Conservation (phyloP, 2,797 vertebrate species). For the Sebastes oblongus region DNA sequence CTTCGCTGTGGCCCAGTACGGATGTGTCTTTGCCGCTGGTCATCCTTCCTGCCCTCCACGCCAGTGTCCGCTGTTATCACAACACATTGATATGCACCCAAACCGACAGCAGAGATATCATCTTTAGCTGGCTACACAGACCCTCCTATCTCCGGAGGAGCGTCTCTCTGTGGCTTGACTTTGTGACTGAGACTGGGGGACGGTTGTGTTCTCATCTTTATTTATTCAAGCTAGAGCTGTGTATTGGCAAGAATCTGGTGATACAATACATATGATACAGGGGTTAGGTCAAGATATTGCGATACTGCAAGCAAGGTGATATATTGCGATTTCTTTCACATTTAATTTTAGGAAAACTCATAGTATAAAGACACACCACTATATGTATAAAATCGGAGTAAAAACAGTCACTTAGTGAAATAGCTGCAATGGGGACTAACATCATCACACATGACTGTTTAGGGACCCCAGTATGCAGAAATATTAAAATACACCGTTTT, state of each 20-base stretch:
- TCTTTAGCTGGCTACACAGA: conserved; percentile 17
- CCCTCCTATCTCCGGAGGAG: neutral
- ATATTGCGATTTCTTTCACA: too few species aligned
- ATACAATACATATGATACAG: too few species aligned
- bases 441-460: too few species aligned
- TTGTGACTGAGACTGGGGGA: neutral
- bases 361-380: too few species aligned
- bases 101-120: conserved; percentile 32
- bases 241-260: neutral
- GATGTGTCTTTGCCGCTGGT: conserved; percentile 67
- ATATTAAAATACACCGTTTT: too few species aligned
- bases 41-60: conserved; percentile 26
- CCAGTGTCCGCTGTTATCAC: conserved; percentile 42
- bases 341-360: too few species aligned
- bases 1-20: conserved; percentile 48
- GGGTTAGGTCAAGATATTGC: too few species aligned
- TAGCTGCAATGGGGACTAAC: too few species aligned
- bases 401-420: too few species aligned
- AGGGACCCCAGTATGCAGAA: too few species aligned
- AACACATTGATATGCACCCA: conserved; percentile 15
- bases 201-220: neutral
- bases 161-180: neutral
- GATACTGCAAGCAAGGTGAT: too few species aligned
- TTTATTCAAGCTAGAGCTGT: neutral
- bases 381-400: too few species aligned